Conservation (phyloP, 2,888 invertebrate species). For the Sabatieria punctata region DNA sequence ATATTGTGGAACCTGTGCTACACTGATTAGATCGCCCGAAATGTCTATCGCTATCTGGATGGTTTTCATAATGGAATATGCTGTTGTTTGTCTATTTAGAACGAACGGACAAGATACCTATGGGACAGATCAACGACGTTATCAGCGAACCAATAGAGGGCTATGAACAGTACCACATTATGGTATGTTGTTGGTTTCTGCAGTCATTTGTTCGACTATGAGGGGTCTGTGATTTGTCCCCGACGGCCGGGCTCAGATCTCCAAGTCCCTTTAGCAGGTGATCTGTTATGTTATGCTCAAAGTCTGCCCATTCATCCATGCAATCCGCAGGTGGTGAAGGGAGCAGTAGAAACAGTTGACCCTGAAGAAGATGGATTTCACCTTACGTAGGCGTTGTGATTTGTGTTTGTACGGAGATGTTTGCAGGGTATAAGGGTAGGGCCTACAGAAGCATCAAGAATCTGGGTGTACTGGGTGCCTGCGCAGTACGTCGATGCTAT, state of each 20-base stretch:
- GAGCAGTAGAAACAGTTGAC: too few species aligned
- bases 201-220: neutral
- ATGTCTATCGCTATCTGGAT: too few species aligned
- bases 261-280: too few species aligned
- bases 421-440: slow-evolving; percentile 78
- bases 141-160: slow-evolving; percentile 64
- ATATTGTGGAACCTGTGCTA: too few species aligned
- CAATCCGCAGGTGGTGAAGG: too few species aligned
- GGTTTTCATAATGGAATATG: too few species aligned
- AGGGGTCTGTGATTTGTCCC: neutral
- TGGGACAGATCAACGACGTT: slow-evolving; percentile 69
- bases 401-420: too few species aligned
- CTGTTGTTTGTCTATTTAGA: too few species aligned
- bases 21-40: too few species aligned
- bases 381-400: too few species aligned
- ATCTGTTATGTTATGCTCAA: neutral
- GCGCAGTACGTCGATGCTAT: slow-evolving; percentile 67
- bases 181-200: slow-evolving; percentile 44
- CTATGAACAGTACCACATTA: slow-evolving; percentile 72
- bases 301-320: neutral
- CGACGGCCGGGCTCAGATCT: too few species aligned
- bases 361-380: too few species aligned
- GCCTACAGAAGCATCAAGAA: slow-evolving; percentile 71
- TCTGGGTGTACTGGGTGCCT: slow-evolving; percentile 88
- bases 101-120: slow-evolving; percentile 71